Base-by-base conservation (phyloP, 1,140 invertebrate genomes). In the Cheumatopsyche charites region DNA sequence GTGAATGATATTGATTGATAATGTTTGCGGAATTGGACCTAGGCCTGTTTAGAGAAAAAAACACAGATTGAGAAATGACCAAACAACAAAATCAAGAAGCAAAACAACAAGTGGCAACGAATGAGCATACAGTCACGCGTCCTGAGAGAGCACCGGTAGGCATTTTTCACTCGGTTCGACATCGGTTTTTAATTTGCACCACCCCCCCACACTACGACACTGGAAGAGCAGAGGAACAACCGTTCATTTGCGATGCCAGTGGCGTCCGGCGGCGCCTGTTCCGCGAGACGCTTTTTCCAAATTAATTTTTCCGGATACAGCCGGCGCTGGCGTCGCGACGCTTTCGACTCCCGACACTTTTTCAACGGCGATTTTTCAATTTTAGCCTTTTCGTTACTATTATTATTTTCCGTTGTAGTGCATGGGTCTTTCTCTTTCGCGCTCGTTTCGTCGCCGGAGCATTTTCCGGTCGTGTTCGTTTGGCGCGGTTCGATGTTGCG, bases 141-240 rank as follows among this genome's bases (percentile, higher is more conserved):
- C 19, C n/a, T n/a, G n/a, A n/a, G n/a, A 45, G 29, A 21, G 29
- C 36, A 43, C 45, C 42, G 21, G 58, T 21, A 58, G 65, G 69
- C 73, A 74, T 74, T 74, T 74, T 74, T 74, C 73, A 74, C 71
- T 71, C 69, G 65, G 68, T 71, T 74, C 73, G 73, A 74, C 73
- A 74, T 70, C 65, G 73, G 69, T 52, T 74, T 74, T 74, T 74
- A 74, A 74, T 74, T 74, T 74, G 73, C 71, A 45, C 55, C 29
- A 36, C 29, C 29, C 29, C 29, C 29, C 29, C 29, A 36, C 3
- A 36, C 29, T 9, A 9, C 29, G n/a, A n/a, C n/a, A n/a, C 29
- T 9, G 13, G 21, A 47, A 47, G 5, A 42, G 12, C 3, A 47
- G 15, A 47, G 23, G 36, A 49, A 62, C 62, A 70, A 73, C 71